phyloP scores from a whole-genome alignment of 2,113 vertebrate genomes.

The Oryzias javanicus region DNA sequence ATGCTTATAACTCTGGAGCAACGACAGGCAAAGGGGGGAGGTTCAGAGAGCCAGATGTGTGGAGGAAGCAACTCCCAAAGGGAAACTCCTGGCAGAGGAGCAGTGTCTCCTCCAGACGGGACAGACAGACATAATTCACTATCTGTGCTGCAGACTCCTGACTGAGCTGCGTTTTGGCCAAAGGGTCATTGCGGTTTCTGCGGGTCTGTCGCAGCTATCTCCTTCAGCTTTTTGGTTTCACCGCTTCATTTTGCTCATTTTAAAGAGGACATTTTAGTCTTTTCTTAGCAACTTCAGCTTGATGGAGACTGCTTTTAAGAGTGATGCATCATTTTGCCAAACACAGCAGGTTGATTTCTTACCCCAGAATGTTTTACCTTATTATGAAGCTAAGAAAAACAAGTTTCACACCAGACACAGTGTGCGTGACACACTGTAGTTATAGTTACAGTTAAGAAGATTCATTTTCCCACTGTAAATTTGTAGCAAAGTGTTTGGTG shows the following conservation, averaged over 20 bases:
- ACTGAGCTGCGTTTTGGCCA: slow-evolving; percentile 16
- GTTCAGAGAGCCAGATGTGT: slow-evolving; percentile 63
- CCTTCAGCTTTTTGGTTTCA: neutral
- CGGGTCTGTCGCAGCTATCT: slow-evolving; percentile 5
- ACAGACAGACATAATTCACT: slow-evolving; percentile 54
- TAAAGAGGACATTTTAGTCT: slow-evolving; percentile 1
- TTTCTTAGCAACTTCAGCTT: neutral
- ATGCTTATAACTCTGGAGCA: slow-evolving; percentile 31
- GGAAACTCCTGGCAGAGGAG: slow-evolving; percentile 49
- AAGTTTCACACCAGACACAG: no score
- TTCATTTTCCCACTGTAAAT: no score
- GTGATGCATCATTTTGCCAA: neutral
- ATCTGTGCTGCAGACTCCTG: slow-evolving; percentile 25
- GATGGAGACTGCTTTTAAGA: neutral
- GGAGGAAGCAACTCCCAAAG: slow-evolving; percentile 53
- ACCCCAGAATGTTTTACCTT: neutral
- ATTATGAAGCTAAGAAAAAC: no score
- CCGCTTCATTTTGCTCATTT: neutral
- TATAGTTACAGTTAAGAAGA: no score
- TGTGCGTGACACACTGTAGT: no score
- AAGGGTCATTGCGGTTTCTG: slow-evolving; percentile 12
- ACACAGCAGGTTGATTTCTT: neutral
- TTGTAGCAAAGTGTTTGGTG: no score
- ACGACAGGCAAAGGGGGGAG: neutral
- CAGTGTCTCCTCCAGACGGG: slow-evolving; percentile 38